Evolutionary conservation across 2,888 invertebrate genomes (phyloP).

Genomic region (Himalopsyche tibetana): DNA sequence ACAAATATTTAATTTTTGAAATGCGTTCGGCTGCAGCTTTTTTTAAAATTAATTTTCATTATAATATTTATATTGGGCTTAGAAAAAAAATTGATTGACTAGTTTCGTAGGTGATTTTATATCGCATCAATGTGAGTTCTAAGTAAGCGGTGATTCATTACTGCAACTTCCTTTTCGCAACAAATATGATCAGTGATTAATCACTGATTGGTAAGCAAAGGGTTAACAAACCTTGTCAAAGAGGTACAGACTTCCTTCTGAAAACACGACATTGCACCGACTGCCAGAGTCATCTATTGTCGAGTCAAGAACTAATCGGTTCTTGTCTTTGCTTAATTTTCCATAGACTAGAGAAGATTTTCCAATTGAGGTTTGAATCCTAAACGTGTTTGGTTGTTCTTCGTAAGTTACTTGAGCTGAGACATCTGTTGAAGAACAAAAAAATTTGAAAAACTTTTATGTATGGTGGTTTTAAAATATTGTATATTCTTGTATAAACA

Average conservation of each 20-base stretch:
- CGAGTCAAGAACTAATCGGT: conserved; percentile 72
- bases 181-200: too few relatives aligned
- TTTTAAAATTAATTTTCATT: too few relatives aligned
- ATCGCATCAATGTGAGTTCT: too few relatives aligned
- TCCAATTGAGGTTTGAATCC: conserved; percentile 74
- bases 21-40: background rate
- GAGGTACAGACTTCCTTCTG: conserved; percentile 78
- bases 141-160: too few relatives aligned
- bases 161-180: too few relatives aligned
- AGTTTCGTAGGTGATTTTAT: too few relatives aligned
- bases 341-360: conserved; percentile 78
- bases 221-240: conserved; percentile 77
- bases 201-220: too few relatives aligned
- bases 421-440: conserved; percentile 71
- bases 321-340: conserved; percentile 69
- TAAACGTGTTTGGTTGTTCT: conserved; percentile 70
- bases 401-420: conserved; percentile 78
- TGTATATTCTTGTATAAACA: too few relatives aligned
- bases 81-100: too few relatives aligned
- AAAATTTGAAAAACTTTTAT: background rate
- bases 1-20: conserved; percentile 53
- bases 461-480: conserved; percentile 11
- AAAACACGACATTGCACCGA: conserved; percentile 77
- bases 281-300: conserved; percentile 77
- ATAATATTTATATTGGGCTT: too few relatives aligned